Evolutionary conservation across 2,797 vertebrate species (phyloP).

Genomic region (Coregonus sp.): DNA sequence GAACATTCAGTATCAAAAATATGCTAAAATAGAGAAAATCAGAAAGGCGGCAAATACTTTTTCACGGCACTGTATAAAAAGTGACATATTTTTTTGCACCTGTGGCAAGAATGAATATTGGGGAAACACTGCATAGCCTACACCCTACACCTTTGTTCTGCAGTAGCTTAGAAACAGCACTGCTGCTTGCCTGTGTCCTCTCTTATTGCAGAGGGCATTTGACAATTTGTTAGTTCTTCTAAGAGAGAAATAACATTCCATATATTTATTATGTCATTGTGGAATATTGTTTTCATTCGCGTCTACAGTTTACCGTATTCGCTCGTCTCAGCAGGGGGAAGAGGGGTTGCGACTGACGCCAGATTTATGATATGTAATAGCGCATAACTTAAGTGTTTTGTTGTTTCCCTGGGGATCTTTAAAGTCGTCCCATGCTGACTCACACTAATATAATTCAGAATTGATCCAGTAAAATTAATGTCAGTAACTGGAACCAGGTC

Average conservation of each 20-base stretch:
- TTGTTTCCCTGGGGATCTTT: conserved; percentile 11
- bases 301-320: background rate
- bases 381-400: conserved; percentile 18
- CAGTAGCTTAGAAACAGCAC: conserved; percentile 9
- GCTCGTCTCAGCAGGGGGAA: conserved; percentile 14
- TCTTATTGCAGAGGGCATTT: conserved; percentile 10
- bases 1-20: too few species aligned
- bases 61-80: too few species aligned
- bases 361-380: conserved; percentile 23
- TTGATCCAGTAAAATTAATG: conserved; percentile 24
- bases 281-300: background rate
- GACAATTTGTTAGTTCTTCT: conserved; percentile 19
- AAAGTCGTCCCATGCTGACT: conserved; percentile 26
- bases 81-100: too few species aligned
- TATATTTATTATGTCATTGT: background rate
- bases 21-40: too few species aligned
- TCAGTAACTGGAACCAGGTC: conserved; percentile 10
- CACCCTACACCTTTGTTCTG: background rate
- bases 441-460: conserved; percentile 20
- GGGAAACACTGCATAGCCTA: background rate
- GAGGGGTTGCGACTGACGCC: conserved; percentile 6
- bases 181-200: background rate
- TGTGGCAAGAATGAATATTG: too few species aligned
- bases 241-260: background rate
- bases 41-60: too few species aligned